phyloP scores from a whole-genome alignment of 2,797 vertebrate species.

The Paramormyrops hopkinsi region DNA sequence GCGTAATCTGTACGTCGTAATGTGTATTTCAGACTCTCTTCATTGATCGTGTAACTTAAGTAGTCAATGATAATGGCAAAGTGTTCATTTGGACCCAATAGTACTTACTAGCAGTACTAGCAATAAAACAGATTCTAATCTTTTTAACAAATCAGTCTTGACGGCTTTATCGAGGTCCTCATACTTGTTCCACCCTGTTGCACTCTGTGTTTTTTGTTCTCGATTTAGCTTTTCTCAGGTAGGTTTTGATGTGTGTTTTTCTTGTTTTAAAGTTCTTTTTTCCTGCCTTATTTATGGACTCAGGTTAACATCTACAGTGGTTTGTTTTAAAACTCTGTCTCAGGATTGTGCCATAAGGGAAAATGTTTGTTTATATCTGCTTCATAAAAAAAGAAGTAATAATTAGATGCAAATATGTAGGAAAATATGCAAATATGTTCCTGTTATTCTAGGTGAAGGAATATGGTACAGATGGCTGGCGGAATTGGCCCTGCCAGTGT shows the following conservation, averaged over 20 bases:
- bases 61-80: neutral
- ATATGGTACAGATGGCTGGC: neutral
- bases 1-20: neutral
- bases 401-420: conserved; percentile 9
- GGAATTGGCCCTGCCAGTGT: neutral
- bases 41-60: neutral
- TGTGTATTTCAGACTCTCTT: neutral
- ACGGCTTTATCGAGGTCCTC: neutral
- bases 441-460: conserved; percentile 4
- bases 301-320: neutral
- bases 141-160: neutral
- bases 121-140: neutral
- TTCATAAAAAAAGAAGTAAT: neutral
- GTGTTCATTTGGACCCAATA: neutral
- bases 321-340: neutral
- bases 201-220: neutral
- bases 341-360: neutral
- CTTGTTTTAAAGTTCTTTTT: neutral
- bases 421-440: conserved; percentile 5
- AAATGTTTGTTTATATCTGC: conserved; percentile 7
- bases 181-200: neutral
- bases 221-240: neutral
- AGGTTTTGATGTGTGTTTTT: neutral
- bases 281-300: neutral
- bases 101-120: neutral